phyloP scores from a whole-genome alignment of 1,140 invertebrate genomes.

The Andricus grossulariae region DNA sequence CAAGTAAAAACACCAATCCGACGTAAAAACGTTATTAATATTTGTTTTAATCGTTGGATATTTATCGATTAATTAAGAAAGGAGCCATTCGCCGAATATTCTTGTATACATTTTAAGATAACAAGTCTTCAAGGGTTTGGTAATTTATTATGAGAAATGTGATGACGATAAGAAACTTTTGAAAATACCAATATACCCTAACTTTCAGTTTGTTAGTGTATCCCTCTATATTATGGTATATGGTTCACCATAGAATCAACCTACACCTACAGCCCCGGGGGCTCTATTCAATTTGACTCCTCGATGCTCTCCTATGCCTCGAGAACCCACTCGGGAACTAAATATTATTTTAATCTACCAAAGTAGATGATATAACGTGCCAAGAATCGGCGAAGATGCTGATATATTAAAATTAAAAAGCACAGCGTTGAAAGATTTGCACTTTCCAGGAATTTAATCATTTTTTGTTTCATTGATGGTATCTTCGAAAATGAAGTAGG shows the following conservation, averaged over 20 bases:
- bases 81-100: no score
- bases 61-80: no score
- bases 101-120: no score
- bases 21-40: no score
- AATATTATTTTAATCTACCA: conserved; percentile 28
- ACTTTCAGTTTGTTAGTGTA: not conserved
- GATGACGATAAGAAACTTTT: no score
- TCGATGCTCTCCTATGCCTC: not conserved
- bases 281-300: conserved; percentile 9
- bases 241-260: conserved; percentile 25
- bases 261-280: conserved; percentile 20
- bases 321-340: conserved; percentile 17
- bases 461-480: not conserved
- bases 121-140: no score
- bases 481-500: no score
- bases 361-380: conserved; percentile 21
- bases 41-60: no score
- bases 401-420: not conserved
- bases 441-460: not conserved
- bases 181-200: no score
- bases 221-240: conserved; percentile 10
- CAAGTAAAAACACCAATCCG: no score
- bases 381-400: not conserved
- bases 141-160: no score
- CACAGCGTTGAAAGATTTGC: not conserved